Evolutionary conservation across 2,888 invertebrate genomes (phyloP), one percentile per base, ranked within the genome.

Genomic region (Allygus modestus): DNA sequence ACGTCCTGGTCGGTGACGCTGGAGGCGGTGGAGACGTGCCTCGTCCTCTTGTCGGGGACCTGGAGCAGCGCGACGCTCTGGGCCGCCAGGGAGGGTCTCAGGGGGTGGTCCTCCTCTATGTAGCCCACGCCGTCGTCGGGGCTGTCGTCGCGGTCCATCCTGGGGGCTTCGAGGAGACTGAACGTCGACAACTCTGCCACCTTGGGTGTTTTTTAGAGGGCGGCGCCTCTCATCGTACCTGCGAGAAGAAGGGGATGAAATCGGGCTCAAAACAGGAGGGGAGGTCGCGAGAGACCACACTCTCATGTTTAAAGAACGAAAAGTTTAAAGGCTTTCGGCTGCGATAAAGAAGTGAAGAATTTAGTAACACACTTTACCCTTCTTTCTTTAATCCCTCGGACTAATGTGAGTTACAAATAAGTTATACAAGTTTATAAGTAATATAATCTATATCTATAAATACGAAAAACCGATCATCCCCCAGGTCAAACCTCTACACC

Each of bases 1-100:
- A 92, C 92, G 86, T 93, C 92, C 88, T 92, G 89, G 88, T 93
- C 92, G 87, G 91, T 92, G 85, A 92, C 91, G 87, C 91, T 92
- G 87, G 92, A 92, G 33, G 92, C 92, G 86, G 92, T 91, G 87
- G 92, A 92, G 1, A 91, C 89, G 33, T 85, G 69, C 2, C 85
- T 85, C 11, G 81, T 86, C 17, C 90, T 89, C 58, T 89, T 89
- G 73, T 88, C 85, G 5, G 92, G 92, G 7, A 92, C 90, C 84
- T 91, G 90, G 54, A 93, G 89, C 58, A 88, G 84, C 15, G 87
- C 87, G 23, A 88, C 86, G 17, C 88, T 86, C 85, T 88, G 88
- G 0, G 88, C 88, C 1, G 87, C 88, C 61, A 87, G 69, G 7
- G 92, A 91, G 58, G 92, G 91, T 83, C 92, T 91, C 84, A 92